A percentile compares a stretch with the other conserved stretches of the same genome.
Conservation (phyloP, 1,140 invertebrate genomes). For the Polypedilum pembai region DNA sequence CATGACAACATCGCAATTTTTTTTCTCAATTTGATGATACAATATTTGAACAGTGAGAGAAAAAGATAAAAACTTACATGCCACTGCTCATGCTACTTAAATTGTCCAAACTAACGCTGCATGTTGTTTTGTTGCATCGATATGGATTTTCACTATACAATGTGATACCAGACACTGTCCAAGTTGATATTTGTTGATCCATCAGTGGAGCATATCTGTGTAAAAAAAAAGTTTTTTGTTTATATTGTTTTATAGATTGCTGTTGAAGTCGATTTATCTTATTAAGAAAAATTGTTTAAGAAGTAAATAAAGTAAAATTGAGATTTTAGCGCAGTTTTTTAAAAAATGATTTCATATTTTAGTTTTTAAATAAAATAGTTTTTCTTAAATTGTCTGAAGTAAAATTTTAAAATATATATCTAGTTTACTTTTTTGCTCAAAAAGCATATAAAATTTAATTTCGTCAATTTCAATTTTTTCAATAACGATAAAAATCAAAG, state of each 20-base stretch:
- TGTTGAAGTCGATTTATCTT: no score
- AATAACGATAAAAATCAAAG: no score
- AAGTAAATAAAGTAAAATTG: neutral
- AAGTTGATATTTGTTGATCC: slow-evolving; percentile 24
- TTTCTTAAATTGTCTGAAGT: no score
- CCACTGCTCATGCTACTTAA: slow-evolving; percentile 21
- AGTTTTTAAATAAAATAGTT: no score
- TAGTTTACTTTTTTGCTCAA: no score
- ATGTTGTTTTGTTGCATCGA: slow-evolving; percentile 10
- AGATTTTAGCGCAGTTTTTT: neutral
- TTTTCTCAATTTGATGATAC: neutral
- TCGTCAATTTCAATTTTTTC: no score
- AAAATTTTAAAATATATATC: no score
- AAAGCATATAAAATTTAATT: no score
- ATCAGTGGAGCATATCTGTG: slow-evolving; percentile 16
- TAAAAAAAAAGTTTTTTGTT: neutral
- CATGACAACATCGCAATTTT: no score
- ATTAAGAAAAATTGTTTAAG: neutral
- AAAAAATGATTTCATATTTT: no score
- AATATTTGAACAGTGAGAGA: neutral
- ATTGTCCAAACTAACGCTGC: slow-evolving; percentile 24
- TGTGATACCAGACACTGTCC: neutral
- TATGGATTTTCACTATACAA: slow-evolving; percentile 25
- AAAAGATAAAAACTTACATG: neutral
- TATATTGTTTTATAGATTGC: no score